Percentiles rank a stretch among this genome's conserved stretches.
phyloP scores from a whole-genome alignment of 2,113 vertebrate species.

The Hiodon tergisus region DNA sequence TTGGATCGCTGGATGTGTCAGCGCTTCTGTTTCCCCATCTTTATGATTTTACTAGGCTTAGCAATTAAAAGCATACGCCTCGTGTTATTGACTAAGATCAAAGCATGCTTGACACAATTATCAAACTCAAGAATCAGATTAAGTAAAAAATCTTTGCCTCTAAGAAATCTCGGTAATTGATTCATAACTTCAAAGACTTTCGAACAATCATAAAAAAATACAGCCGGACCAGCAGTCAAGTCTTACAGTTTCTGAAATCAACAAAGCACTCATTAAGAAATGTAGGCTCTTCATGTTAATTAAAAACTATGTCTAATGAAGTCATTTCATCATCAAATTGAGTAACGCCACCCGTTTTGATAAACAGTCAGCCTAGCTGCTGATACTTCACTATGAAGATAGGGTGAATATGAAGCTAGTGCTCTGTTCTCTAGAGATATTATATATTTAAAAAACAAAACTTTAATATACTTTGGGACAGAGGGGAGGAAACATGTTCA shows the following conservation, averaged over 20 bases:
- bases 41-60: neutral
- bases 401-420: neutral
- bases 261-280: neutral
- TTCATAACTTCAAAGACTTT: conserved; percentile 16
- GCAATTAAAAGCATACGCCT: neutral
- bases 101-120: conserved; percentile 12
- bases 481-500: neutral
- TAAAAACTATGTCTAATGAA: conserved; percentile 17
- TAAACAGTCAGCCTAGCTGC: neutral
- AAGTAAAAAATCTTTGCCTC: neutral
- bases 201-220: neutral
- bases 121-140: conserved; percentile 13
- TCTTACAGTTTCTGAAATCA: conserved; percentile 1
- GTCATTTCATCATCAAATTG: conserved; percentile 8
- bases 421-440: neutral
- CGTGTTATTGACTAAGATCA: neutral
- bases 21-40: neutral
- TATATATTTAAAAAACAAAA: neutral
- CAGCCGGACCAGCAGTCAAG: neutral
- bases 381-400: neutral
- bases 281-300: neutral
- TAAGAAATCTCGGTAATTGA: conserved; percentile 15
- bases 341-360: neutral
- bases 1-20: neutral
- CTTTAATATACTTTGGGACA: neutral